Base-by-base conservation (phyloP, 1,140 invertebrate genomes). In the Leguminivora glycinivorella region DNA sequence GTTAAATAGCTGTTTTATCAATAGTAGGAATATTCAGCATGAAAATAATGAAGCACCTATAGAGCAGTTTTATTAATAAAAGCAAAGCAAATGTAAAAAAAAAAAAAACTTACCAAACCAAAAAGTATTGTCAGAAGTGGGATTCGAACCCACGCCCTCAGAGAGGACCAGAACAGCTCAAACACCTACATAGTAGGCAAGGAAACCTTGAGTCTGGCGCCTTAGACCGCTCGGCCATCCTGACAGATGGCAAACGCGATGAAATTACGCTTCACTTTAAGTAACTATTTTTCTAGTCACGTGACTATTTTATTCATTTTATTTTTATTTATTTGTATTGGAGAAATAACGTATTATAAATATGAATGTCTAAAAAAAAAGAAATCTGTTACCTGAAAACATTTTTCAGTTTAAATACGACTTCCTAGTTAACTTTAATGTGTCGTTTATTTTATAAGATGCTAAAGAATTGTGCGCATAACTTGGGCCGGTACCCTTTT, bases 61-160 rank as follows among this genome's bases (percentile, higher is more conserved):
- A 31, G 34, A 38, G 34, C 34, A 38, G 9, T 1, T n/a, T n/a
- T n/a, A n/a, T n/a, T n/a, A n/a, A 43, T n/a, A 43, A 43, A 43
- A 43, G 40, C n/a, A 47, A 34, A 38, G 34, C 67, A 17, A 34
- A 26, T 52, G 14, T 4, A 19, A 0, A 52, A 10, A 52, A 19
- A 22, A 52, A 22, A 19, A 22, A 52, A 52, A 52, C 4, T 52
- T 22, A 10, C 19, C 17, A 40, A 47, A 52, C 79, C 88, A 93
- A 94, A 94, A 83, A 83, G 67, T 69, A 92, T 90, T 96, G 95
- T 95, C 95, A 96, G 95, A 95, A 96, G 95, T 95, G 95, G 95
- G 95, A 95, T 96, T 96, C 94, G 95, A 96, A 96, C 95, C 95
- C 95, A 95, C 95, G 95, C 95, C 95, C 95, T 95, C 95, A 95